phyloP scores from a whole-genome alignment of 2,888 invertebrate species.

The Drosophila putrida region DNA sequence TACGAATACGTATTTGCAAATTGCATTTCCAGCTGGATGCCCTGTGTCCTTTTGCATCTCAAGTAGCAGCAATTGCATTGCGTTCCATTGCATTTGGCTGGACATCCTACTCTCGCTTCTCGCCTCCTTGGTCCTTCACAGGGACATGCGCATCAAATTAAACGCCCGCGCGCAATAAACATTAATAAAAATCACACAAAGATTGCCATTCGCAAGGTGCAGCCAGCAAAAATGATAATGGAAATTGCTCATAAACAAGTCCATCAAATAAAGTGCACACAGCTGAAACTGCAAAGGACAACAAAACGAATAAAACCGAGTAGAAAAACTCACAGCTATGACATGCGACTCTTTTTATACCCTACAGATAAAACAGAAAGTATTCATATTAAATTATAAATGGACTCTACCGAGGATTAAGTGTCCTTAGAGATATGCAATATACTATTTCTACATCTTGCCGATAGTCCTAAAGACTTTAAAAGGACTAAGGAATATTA shows the following conservation, averaged over 20 bases:
- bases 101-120: conserved; percentile 30
- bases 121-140: conserved; percentile 4
- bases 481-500: too few relatives aligned
- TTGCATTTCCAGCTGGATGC: conserved; percentile 63
- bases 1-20: conserved; percentile 71
- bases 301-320: conserved; percentile 38
- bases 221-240: conserved; percentile 49
- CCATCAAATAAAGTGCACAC: conserved; percentile 79
- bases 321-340: background rate
- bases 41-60: conserved; percentile 32
- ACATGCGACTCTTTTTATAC: conserved; percentile 9
- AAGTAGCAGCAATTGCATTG: conserved; percentile 68
- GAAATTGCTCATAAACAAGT: conserved; percentile 77
- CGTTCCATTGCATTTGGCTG: conserved; percentile 50
- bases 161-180: conserved; percentile 71
- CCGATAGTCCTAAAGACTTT: too few relatives aligned
- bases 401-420: background rate
- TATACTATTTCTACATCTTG: too few relatives aligned
- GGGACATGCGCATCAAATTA: conserved; percentile 66
- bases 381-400: background rate
- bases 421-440: background rate
- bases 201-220: conserved; percentile 70
- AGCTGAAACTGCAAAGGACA: conserved; percentile 60
- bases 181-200: conserved; percentile 79
- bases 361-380: background rate